Base-by-base conservation (phyloP, 2,113 vertebrate genomes). In the Excalfactoria chinensis region DNA sequence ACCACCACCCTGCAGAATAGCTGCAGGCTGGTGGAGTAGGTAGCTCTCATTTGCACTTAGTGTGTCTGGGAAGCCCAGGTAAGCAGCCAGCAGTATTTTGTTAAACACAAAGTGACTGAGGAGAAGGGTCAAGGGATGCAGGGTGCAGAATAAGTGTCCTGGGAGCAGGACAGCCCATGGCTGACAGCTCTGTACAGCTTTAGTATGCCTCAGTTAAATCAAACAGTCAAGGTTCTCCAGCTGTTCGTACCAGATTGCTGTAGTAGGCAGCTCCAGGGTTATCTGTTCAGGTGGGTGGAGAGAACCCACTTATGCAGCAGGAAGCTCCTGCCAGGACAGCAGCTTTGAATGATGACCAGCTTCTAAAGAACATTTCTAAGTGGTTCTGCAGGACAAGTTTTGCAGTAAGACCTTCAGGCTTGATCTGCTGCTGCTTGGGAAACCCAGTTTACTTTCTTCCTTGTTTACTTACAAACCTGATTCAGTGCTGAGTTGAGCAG, bases 361-460 rank as follows among this genome's bases (percentile, higher is more conserved):
- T 88, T 74, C 37, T 70, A 88, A 82, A 92, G 83, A 15, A 72
- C 67, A 20, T 70, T 81, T 81, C 3, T 46, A 71, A 70, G 51
- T n/a, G 28, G 16, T n/a, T 80, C 62, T 63, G 86, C 84, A 88
- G 80, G 80, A 93, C n/a, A 35, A 71, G 69, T 77, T 73, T 93
- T 84, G 77, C n/a, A n/a, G n/a, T 43, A 81, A 81, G 77, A 35
- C 68, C 56, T 60, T 75, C 60, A 55, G 19, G 17, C 37, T 70
- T 59, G 76, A 81, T 92, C 55, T 67, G 86, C 49, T 67, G 32
- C 60, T 82, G 43, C 32, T 30, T 84, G 74, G 85, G 30, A 85
- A 89, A 75, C 16, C 7, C 26, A n/a, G 26, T 20, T 66, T 13
- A 41, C 44, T 80, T 92, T 91, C 60, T 86, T 88, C 72, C 84